Conservation (phyloP, 2,888 invertebrate species). For the Nephrotoma appendiculata region DNA sequence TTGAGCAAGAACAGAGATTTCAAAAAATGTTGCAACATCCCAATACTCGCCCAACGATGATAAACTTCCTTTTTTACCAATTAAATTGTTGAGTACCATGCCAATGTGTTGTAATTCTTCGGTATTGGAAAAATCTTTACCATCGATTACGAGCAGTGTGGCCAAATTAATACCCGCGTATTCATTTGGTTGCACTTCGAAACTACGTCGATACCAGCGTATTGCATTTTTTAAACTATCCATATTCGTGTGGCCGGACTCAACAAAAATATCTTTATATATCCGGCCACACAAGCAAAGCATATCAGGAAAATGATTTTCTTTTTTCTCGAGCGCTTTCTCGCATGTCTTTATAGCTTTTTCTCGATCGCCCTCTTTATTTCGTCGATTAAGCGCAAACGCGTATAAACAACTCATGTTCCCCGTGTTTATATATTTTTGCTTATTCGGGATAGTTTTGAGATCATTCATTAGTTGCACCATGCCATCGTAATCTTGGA, state of each 20-base stretch:
- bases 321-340: conserved; percentile 80
- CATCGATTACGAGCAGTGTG: conserved; percentile 89
- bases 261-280: conserved; percentile 94
- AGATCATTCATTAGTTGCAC: conserved; percentile 91
- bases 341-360: conserved; percentile 84
- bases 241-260: conserved; percentile 80
- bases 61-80: conserved; percentile 94
- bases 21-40: conserved; percentile 98
- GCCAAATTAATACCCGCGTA: conserved; percentile 98
- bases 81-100: conserved; percentile 89
- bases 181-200: conserved; percentile 96
- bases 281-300: conserved; percentile 94
- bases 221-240: conserved; percentile 85
- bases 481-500: conserved; percentile 95
- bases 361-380: conserved; percentile 87
- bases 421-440: conserved; percentile 76
- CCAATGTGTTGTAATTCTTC: conserved; percentile 84
- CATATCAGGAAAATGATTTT: conserved; percentile 94
- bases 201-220: conserved; percentile 93
- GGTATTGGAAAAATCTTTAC: conserved; percentile 86
- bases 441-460: conserved; percentile 74
- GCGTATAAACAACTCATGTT: conserved; percentile 89
- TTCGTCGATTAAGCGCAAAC: conserved; percentile 92
- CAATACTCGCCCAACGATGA: conserved; percentile 91
- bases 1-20: conserved; percentile 93